Evolutionary conservation across 2,113 vertebrate species (phyloP).

Genomic region (Microtus ochrogaster): DNA sequence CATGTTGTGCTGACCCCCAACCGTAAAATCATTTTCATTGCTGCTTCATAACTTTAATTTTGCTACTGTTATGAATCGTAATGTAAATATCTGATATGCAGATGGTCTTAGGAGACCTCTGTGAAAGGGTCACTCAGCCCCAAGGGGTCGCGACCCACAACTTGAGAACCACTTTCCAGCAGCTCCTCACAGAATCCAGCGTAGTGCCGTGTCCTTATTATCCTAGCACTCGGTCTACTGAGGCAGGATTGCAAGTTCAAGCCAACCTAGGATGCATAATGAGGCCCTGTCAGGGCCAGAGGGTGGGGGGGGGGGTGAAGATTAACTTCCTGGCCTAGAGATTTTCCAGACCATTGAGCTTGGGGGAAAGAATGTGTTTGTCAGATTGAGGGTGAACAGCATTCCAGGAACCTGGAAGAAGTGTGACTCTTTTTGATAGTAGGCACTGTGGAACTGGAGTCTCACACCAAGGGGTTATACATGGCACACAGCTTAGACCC

Average conservation of each 20-base stretch:
- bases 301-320: background rate
- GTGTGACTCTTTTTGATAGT: background rate
- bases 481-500: background rate
- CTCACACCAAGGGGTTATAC: background rate
- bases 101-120: background rate
- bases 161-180: background rate
- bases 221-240: background rate
- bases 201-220: background rate
- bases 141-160: background rate
- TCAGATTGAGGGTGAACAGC: background rate
- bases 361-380: background rate
- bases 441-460: background rate
- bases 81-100: background rate
- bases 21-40: background rate
- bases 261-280: background rate
- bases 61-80: background rate
- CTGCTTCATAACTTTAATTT: background rate
- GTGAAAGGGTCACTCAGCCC: background rate
- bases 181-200: background rate
- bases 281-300: background rate
- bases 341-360: background rate
- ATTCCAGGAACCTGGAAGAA: background rate
- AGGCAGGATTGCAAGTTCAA: background rate
- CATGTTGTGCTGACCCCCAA: background rate
- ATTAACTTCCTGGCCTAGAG: background rate